Evolutionary conservation across 2,113 vertebrate species (phyloP).

Genomic region (Ptyas mucosa): DNA sequence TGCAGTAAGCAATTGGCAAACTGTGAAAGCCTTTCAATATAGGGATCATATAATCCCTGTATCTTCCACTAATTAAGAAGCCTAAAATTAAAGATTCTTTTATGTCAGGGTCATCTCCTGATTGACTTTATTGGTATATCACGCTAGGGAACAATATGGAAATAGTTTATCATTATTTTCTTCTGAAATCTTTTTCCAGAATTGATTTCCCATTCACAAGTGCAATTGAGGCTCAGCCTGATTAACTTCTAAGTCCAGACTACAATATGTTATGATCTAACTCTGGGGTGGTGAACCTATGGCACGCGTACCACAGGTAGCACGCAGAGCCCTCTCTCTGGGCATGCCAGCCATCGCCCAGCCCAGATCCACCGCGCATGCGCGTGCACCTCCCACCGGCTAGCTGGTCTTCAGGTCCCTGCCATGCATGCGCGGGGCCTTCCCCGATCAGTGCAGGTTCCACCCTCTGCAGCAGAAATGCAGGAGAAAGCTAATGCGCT

Average conservation of each 20-base stretch:
- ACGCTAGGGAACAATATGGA: neutral
- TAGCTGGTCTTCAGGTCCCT: no score
- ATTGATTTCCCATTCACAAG: neutral
- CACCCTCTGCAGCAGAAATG: no score
- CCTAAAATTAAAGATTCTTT: neutral
- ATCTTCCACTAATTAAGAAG: neutral
- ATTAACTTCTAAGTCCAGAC: neutral
- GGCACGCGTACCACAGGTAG: no score
- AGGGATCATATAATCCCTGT: neutral
- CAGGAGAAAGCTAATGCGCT: no score
- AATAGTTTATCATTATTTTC: neutral
- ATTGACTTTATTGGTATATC: neutral
- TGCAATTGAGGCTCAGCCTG: neutral
- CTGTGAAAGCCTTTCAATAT: neutral
- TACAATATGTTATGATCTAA: neutral
- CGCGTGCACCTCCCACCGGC: no score
- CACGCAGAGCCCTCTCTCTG: no score
- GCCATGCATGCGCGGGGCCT: no score
- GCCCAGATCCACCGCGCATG: no score
- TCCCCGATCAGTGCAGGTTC: no score
- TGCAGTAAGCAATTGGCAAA: neutral
- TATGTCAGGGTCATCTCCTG: neutral
- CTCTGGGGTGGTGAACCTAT: neutral
- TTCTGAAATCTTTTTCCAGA: neutral
- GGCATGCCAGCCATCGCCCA: no score